These are phyloP conservation scores for Podarcis siculus DNA, from an alignment of 2,797 vertebrate species.

Conservation along the genomic window DNA sequence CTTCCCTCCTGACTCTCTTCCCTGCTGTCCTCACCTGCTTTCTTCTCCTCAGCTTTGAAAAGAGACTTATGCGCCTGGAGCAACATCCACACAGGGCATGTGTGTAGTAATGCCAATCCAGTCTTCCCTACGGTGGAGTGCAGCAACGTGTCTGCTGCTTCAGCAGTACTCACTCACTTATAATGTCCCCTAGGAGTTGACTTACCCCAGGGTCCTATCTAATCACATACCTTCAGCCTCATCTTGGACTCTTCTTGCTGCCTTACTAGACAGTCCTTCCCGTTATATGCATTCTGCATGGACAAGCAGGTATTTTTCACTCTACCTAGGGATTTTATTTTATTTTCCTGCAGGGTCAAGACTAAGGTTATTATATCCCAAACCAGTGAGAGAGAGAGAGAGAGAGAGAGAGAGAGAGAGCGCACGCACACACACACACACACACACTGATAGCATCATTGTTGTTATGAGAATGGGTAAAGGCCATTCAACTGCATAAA, in stretches of 20 bases:
- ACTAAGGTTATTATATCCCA: constrained; percentile 1
- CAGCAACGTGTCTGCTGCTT: constrained; percentile 22
- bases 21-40: constrained; percentile 73
- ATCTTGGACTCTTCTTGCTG: constrained; percentile 24
- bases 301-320: constrained; percentile 39
- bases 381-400: not conserved
- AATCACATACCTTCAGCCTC: constrained; percentile 56
- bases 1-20: constrained; percentile 66
- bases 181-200: constrained; percentile 39
- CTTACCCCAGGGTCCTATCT: constrained; percentile 53
- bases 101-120: constrained; percentile 53
- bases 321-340: constrained; percentile 23
- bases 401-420: not conserved
- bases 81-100: constrained; percentile 68
- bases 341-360: constrained; percentile 13
- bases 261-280: constrained; percentile 44
- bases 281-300: constrained; percentile 30
- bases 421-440: no score
- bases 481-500: not conserved
- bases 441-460: not conserved
- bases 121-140: constrained; percentile 43
- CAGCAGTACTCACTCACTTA: constrained; percentile 1
- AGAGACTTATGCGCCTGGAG: constrained; percentile 74
- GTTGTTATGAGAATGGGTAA: constrained; percentile 1
- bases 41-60: constrained; percentile 72